Conservation (phyloP, 2,888 invertebrate genomes). For the Penaeus monodon region DNA sequence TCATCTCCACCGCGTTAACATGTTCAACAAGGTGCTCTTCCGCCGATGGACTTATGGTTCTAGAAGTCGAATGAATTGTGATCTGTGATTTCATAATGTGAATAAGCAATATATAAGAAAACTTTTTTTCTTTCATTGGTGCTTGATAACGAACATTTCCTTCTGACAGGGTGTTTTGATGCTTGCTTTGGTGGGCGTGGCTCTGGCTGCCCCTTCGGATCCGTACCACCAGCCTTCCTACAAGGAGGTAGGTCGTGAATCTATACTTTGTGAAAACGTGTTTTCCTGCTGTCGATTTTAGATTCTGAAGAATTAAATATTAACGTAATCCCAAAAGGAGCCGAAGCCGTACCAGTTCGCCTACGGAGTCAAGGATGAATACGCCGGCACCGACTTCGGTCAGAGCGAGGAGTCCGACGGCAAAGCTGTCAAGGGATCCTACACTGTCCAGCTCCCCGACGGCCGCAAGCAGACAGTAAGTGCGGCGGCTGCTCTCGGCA, state of each 20-base stretch:
- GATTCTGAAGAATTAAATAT: not conserved
- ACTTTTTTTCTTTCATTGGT: too few relatives aligned
- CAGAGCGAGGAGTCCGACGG: conserved; percentile 49
- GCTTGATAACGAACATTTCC: too few relatives aligned
- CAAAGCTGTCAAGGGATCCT: conserved; percentile 47
- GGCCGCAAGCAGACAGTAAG: conserved; percentile 55
- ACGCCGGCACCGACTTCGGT: conserved; percentile 47
- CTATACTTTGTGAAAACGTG: too few relatives aligned
- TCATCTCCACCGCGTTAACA: too few relatives aligned
- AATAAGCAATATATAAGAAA: too few relatives aligned
- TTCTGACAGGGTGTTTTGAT: too few relatives aligned
- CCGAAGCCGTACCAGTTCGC: conserved; percentile 50
- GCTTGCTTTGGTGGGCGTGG: too few relatives aligned
- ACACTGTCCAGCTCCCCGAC: conserved; percentile 60
- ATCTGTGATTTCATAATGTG: too few relatives aligned
- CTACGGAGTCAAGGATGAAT: conserved; percentile 48
- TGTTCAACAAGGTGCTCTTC: too few relatives aligned
- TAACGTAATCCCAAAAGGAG: conserved; percentile 6
- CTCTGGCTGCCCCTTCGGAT: not conserved
- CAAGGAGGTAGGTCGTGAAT: conserved; percentile 2
- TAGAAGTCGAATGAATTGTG: too few relatives aligned
- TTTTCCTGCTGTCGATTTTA: not conserved
- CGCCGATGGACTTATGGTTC: too few relatives aligned
- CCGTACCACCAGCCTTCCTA: conserved; percentile 1
- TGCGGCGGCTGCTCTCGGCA: not conserved